Conservation (phyloP, 2,888 invertebrate species). For the Mantis religiosa region DNA sequence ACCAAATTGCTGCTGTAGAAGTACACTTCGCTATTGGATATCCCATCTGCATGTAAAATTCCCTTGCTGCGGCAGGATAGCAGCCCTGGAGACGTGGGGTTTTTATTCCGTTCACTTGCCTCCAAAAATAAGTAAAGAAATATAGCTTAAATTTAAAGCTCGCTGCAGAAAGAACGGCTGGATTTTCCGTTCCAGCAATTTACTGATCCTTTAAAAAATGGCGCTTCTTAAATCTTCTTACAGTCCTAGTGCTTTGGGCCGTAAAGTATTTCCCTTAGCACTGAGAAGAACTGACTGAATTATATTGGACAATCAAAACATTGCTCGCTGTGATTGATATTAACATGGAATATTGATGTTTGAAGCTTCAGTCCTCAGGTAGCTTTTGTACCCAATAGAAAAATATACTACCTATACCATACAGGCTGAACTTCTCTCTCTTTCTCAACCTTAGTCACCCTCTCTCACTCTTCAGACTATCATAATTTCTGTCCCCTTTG, state of each 20-base stretch:
- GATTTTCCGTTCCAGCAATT: not conserved
- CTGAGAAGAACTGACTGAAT: no score
- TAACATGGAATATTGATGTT: no score
- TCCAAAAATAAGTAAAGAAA: not conserved
- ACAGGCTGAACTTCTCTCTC: no score
- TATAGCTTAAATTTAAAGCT: not conserved
- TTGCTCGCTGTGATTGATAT: no score
- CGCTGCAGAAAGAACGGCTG: not conserved
- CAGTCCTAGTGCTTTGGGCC: not conserved
- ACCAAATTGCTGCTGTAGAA: not conserved
- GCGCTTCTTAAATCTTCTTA: not conserved
- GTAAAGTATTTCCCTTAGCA: not conserved
- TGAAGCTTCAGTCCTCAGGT: no score
- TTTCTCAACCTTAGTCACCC: no score
- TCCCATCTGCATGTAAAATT: not conserved
- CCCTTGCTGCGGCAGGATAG: not conserved
- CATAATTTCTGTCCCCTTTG: no score
- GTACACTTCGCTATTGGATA: not conserved
- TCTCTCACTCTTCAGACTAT: no score
- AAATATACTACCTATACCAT: no score
- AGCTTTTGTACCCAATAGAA: no score
- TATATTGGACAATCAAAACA: no score
- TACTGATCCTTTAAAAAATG: not conserved
- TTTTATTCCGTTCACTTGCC: not conserved
- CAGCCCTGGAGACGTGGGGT: not conserved